Evolutionary conservation across 2,113 vertebrate species (phyloP).

Genomic region (Eptesicus fuscus): DNA sequence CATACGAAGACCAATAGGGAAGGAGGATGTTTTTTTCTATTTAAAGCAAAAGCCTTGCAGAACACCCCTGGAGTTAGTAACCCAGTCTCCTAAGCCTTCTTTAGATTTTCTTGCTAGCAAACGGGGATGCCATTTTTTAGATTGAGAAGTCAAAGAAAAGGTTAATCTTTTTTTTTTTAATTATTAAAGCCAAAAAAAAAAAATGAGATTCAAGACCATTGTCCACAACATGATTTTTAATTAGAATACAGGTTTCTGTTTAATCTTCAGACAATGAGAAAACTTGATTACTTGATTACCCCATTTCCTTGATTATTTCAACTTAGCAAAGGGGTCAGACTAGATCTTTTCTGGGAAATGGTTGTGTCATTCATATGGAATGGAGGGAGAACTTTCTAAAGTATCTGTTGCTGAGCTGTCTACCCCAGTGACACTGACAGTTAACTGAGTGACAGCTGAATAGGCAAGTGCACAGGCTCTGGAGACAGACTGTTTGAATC

Average conservation of each 20-base stretch:
- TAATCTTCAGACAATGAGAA: background rate
- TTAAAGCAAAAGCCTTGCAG: background rate
- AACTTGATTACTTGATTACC: background rate
- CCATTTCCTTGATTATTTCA: background rate
- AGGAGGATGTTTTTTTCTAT: background rate
- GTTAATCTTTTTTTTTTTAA: background rate
- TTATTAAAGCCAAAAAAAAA: background rate
- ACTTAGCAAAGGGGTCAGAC: background rate
- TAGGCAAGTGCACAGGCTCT: background rate
- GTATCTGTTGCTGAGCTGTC: background rate
- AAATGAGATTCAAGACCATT: background rate
- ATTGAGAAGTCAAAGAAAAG: constrained; percentile 25
- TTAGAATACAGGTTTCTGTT: constrained; percentile 39
- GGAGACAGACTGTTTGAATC: background rate
- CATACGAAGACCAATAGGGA: background rate
- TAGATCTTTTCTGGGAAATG: background rate
- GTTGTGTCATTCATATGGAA: background rate
- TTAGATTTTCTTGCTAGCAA: background rate
- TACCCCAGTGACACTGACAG: background rate
- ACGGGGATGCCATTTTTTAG: background rate
- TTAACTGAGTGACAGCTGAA: background rate
- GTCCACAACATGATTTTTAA: constrained; percentile 22
- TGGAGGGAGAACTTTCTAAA: background rate
- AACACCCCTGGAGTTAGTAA: background rate
- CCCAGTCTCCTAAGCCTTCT: background rate